A percentile compares a stretch with the other conserved stretches of the same genome.
phyloP scores from a whole-genome alignment of 2,113 vertebrate genomes.

The Ophiodon elongatus region DNA sequence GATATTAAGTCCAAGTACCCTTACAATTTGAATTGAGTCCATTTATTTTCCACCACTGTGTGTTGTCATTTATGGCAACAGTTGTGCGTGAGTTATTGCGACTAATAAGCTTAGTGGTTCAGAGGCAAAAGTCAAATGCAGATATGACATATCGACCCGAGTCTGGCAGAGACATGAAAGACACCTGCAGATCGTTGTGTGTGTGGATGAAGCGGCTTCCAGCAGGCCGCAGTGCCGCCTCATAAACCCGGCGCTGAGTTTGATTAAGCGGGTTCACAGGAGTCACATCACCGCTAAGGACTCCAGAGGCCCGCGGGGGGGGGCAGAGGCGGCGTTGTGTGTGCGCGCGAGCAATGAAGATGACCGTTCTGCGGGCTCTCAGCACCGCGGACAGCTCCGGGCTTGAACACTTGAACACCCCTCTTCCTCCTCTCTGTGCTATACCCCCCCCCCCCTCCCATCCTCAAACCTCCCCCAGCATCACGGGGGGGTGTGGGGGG shows the following conservation, averaged over 20 bases:
- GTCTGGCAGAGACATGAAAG: conserved; percentile 39
- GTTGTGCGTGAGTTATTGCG: not conserved
- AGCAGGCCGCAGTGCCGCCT: not conserved
- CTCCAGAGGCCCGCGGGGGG: conserved; percentile 34
- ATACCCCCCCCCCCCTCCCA: conserved; percentile 7
- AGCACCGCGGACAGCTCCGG: conserved; percentile 66
- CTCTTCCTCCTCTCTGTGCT: not conserved
- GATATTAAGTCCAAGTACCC: not conserved
- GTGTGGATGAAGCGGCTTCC: not conserved
- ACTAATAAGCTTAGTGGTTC: conserved; percentile 14
- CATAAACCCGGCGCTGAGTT: conserved; percentile 22
- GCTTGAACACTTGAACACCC: too few relatives aligned
- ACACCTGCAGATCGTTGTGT: conserved; percentile 2
- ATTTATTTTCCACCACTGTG: not conserved
- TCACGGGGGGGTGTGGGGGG: not conserved
- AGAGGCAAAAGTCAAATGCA: conserved; percentile 22
- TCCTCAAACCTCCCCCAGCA: conserved; percentile 24
- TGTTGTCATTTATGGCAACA: not conserved
- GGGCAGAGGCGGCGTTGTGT: not conserved
- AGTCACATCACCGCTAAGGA: conserved; percentile 43
- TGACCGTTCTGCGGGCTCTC: conserved; percentile 26
- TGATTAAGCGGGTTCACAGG: conserved; percentile 51
- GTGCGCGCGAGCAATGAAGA: not conserved
- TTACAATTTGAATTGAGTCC: not conserved
- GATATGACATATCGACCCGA: conserved; percentile 47